Evolutionary conservation across 2,888 invertebrate species (phyloP), one percentile per base, ranked within the genome.

Genomic region (Molorchus minor): DNA sequence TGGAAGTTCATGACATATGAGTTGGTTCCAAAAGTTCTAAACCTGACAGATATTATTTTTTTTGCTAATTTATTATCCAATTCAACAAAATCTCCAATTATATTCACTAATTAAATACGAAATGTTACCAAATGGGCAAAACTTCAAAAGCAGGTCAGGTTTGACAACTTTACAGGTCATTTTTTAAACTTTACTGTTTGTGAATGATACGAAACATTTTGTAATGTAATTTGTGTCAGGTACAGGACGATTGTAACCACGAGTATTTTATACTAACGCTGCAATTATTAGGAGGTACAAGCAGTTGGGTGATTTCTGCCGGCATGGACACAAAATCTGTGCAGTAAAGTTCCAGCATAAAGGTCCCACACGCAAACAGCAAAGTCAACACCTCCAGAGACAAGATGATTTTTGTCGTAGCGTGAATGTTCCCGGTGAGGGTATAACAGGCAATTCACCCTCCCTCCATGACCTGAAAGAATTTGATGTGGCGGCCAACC

Each of bases 331-430:
- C 96, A 96, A 83, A 98, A 99, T 2, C 96, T 87, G 78, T 98
- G 96, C 53, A 99, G 82, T 33, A 97, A 81, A 1, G 88, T 88
- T 1, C 97, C 96, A 25, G 91, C 91, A 76, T 93, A 93, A 67
- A 98, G 83, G 77, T 98, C 97, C 98, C 98, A 98, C 0, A 98
- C 84, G 70, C 95, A 96, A 2, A 97, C 96, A 0, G 97, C 96
- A 82, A 99, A 99, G 82, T 99, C 99, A 8, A 96, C 94, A 0
- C 98, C 97, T 1, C 99, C 99, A 0, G 96, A 97, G 0, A 98
- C 88, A n/a, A 96, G 82, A 77, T 94, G 91, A 0, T 91, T 85
- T 66, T 91, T 89, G 77, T 96, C 95, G 77, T 95, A 98, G 77
- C 96, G 89, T 2, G 87, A 85, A 75, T 94, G 92, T 4, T 96